Evolutionary conservation across 92 coral and sea anemone genomes (phyloP), one percentile per base, ranked within the genome.

Genomic region (Heteractis magnifica): DNA sequence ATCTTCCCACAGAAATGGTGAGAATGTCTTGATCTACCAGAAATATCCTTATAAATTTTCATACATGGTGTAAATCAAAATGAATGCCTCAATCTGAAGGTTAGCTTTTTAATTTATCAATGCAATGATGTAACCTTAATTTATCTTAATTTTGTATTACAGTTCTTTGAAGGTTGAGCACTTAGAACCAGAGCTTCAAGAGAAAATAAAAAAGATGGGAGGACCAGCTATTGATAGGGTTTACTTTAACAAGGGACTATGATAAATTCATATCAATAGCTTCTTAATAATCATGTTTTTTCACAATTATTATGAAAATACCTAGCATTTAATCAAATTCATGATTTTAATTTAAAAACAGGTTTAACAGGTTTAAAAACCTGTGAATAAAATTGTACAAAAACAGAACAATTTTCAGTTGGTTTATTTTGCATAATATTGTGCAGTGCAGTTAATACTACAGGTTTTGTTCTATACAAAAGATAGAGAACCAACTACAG

Each of bases 1-100:
- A 71, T 95, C 70, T 95, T 95, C 71, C 98, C 98, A 51, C 98
- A 95, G 76, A 93, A 82, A 92, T 93, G 98, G 98, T 95, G 41
- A 87, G 88, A 79, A 55, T 18, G 23, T 18, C 26, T 23, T 56
- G 19, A 16, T 41, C 5, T 71, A 20, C 75, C 1, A 41, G 41
- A 20, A 8, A 71, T 71, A 71, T 71, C 5, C 75, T 71, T 20
- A 10, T 71, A 71, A 34, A 34, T 34, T 34, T 34, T n/a, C 19
- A 58, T 12, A n/a, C 58, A 6, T 15, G 64, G 64, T 12, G 13
- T 12, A 11, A 13, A 58, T 58, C 64, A 58, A 12, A 11, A 58
- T 15, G 64, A 34, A 34, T 34, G 44, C 44, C 44, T 0, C n/a
- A n/a, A n/a, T n/a, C 44, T 34, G 44, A 34, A 59, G 26, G 8